Percentiles rank a stretch among this genome's conserved stretches.
Evolutionary conservation across 2,888 invertebrate species (phyloP).

Genomic region (Orchesella flavescens): DNA sequence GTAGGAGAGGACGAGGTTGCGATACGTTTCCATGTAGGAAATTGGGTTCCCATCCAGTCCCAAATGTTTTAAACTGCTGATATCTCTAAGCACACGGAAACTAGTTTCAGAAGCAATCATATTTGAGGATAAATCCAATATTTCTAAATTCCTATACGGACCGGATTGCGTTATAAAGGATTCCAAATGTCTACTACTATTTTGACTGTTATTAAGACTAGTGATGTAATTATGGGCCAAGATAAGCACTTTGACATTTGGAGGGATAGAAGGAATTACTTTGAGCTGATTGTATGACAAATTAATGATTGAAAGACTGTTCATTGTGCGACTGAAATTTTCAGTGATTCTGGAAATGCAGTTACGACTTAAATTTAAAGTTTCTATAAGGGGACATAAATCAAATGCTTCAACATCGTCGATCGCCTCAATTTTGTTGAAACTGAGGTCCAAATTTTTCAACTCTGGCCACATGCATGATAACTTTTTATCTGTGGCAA

Average conservation of each 20-base stretch:
- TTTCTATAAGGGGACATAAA: conserved; percentile 67
- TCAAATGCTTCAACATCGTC: conserved; percentile 66
- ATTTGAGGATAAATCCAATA: conserved; percentile 70
- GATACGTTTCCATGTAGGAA: conserved; percentile 66
- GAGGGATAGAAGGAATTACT: conserved; percentile 69
- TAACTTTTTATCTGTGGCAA: conserved; percentile 44
- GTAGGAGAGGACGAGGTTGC: conserved; percentile 63
- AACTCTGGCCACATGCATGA: conserved; percentile 71
- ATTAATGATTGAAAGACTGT: conserved; percentile 68
- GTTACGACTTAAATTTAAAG: conserved; percentile 70
- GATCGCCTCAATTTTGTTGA: conserved; percentile 64
- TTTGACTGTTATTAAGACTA: conserved; percentile 55
- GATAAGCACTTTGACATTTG: conserved; percentile 69
- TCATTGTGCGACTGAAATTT: conserved; percentile 65
- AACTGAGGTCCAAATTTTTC: conserved; percentile 69
- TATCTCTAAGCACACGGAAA: conserved; percentile 62
- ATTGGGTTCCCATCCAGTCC: conserved; percentile 69
- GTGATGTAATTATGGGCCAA: conserved; percentile 71
- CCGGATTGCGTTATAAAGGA: conserved; percentile 48
- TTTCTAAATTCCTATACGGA: conserved; percentile 64
- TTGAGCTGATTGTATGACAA: conserved; percentile 71
- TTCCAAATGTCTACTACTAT: conserved; percentile 37
- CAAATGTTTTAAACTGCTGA: conserved; percentile 66
- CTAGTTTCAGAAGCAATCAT: conserved; percentile 68
- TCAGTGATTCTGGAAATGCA: conserved; percentile 66